Percentiles rank a stretch among this genome's conserved stretches.
Conservation (phyloP, 2,113 vertebrate species). For the Prolemur simus region DNA sequence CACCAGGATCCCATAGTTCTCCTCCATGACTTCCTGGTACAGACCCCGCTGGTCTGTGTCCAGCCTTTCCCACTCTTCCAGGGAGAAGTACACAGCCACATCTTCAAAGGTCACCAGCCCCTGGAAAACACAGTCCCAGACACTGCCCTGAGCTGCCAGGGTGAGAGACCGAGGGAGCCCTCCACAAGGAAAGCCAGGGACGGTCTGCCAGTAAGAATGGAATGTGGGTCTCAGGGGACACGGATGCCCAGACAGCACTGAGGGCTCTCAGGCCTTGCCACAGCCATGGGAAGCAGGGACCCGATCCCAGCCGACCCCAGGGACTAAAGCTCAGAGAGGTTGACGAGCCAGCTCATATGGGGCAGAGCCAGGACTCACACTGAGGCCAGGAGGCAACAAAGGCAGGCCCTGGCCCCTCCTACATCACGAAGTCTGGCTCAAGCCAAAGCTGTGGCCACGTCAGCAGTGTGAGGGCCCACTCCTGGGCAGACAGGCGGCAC, state of each 20-base stretch:
- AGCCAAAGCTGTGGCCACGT: not conserved
- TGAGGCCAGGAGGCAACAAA: not conserved
- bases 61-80: slow-evolving; percentile 74
- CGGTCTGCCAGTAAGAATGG: fast-evolving
- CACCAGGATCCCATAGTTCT: slow-evolving; percentile 75
- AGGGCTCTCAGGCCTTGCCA: not conserved
- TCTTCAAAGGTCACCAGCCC: slow-evolving; percentile 77
- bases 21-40: slow-evolving; percentile 75
- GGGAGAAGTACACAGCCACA: slow-evolving; percentile 75
- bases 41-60: slow-evolving; percentile 53
- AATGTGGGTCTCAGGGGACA: not conserved
- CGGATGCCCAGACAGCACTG: not conserved
- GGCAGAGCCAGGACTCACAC: not conserved
- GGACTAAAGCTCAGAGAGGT: not conserved
- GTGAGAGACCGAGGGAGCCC: not conserved
- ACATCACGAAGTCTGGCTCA: not conserved
- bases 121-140: slow-evolving; percentile 44
- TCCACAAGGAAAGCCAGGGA: not conserved
- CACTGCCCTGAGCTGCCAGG: not conserved
- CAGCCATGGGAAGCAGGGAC: not conserved
- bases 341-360: fast-evolving
- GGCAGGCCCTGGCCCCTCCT: fast-evolving
- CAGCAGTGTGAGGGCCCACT: fast-evolving
- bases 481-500: not conserved
- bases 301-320: not conserved